phyloP scores from a whole-genome alignment of 2,113 vertebrate genomes.

The Upupa epops region DNA sequence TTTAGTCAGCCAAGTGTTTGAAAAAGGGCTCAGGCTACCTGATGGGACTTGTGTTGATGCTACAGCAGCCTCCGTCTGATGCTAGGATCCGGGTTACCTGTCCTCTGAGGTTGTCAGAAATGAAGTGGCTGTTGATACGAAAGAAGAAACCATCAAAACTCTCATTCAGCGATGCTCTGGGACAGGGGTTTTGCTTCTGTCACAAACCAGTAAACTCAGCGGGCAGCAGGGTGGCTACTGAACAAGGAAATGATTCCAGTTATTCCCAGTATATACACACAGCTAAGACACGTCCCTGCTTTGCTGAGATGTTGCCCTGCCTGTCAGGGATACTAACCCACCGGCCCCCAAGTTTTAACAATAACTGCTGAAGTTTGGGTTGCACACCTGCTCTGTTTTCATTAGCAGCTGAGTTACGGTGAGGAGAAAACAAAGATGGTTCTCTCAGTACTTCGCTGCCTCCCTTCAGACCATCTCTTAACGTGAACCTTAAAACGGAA shows the following conservation, averaged over 20 bases:
- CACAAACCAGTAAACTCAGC: accelerated
- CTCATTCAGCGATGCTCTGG: accelerated
- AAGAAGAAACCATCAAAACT: no score
- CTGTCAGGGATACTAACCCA: accelerated
- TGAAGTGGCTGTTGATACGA: accelerated
- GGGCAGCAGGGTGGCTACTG: neutral
- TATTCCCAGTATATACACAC: accelerated
- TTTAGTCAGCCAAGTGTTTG: neutral
- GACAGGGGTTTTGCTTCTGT: neutral
- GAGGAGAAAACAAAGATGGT: neutral
- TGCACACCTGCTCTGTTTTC: neutral
- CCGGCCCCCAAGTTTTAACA: accelerated
- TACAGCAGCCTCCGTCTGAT: no score
- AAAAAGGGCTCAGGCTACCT: no score
- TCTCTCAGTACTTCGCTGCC: neutral
- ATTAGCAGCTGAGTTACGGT: neutral
- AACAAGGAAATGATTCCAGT: neutral
- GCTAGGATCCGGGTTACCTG: accelerated
- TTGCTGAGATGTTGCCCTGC: neutral
- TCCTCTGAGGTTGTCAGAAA: neutral
- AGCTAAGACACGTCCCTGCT: no score
- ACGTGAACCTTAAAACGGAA: neutral
- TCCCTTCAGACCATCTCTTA: neutral
- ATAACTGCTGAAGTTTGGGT: neutral
- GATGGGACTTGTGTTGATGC: accelerated